These are phyloP conservation scores for Odocoileus virginianus DNA, from an alignment of 2,113 vertebrate species.

Conservation along the genomic window DNA sequence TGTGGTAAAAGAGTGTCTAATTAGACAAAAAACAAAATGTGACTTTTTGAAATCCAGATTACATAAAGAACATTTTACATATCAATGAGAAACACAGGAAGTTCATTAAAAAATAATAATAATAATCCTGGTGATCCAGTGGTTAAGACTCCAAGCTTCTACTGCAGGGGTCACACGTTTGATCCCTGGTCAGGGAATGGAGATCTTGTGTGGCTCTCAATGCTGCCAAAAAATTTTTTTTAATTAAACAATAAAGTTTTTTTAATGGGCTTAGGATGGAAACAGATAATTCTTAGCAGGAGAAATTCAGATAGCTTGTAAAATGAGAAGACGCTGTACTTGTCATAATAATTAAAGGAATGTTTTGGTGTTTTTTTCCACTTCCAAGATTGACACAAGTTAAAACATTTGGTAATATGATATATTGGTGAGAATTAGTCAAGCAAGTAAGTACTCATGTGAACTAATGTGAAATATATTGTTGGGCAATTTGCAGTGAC, in stretches of 20 bases:
- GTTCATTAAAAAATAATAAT: neutral
- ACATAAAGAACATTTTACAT: neutral
- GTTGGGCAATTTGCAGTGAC: neutral
- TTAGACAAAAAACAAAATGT: neutral
- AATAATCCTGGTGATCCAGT: neutral
- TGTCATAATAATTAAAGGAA: neutral
- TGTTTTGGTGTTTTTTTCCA: neutral
- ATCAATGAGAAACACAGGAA: neutral
- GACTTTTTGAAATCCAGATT: neutral
- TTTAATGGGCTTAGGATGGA: neutral
- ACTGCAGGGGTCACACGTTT: neutral
- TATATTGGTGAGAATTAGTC: neutral
- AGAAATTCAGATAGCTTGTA: neutral
- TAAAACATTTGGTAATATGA: neutral
- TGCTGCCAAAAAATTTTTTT: neutral
- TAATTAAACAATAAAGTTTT: neutral
- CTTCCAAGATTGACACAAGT: neutral
- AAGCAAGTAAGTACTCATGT: neutral
- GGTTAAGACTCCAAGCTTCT: neutral
- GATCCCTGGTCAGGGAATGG: rapidly evolving
- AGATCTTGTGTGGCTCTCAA: neutral
- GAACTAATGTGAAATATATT: neutral
- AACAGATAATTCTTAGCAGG: neutral
- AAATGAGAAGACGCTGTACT: neutral
- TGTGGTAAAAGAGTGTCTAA: neutral